Evolutionary conservation across 2,113 vertebrate species (phyloP), one percentile per base, ranked within the genome.

Genomic region (Symphodus melops): DNA sequence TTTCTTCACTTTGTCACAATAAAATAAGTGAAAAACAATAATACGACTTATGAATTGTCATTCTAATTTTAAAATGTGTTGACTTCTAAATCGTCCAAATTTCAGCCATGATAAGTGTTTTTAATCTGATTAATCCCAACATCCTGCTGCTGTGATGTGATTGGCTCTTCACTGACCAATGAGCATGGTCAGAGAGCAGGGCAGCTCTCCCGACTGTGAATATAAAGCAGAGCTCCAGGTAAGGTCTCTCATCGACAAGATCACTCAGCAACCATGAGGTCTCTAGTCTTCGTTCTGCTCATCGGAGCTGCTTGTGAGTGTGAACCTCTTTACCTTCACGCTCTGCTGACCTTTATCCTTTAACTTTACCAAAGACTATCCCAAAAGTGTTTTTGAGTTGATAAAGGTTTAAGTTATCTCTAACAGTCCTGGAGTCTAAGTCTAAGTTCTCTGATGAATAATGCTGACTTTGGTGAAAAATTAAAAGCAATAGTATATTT

Each of bases 231-330:
- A 28, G 5, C 3, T 68, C 3, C 60, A 64, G 68, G 67, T 56
- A 54, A 61, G 68, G 60, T 56, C 6, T 7, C 28, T 81, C 80
- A 88, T 83, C 73, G 0, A 55, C 70, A 63, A 14, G 63, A 86
- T 92, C 88, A 87, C 74, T 46, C 57, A 85, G 72, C 79, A 91
- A 91, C 68, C 84, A 94, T 94, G 92, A 92, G 61, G 81, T 93
- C 87, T 88, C 86, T 94, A 63, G 79, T 94, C 41, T 89, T 94
- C 1, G 28, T 92, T 89, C 88, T 94, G 89, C 91, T 94, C 78
- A 80, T 93, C n/a, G 89, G 91, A 84, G 91, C 89, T 66, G 90
- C 88, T 14, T 93, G 94, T 93, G 55, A 91, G 92, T 81, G 49
- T 57, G 6, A 65, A 51, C 5, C 23, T 52, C 41, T n/a, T n/a